These are phyloP conservation scores for Polypedilum vanderplanki DNA, from an alignment of 1,140 invertebrate species.

Conservation along the genomic window DNA sequence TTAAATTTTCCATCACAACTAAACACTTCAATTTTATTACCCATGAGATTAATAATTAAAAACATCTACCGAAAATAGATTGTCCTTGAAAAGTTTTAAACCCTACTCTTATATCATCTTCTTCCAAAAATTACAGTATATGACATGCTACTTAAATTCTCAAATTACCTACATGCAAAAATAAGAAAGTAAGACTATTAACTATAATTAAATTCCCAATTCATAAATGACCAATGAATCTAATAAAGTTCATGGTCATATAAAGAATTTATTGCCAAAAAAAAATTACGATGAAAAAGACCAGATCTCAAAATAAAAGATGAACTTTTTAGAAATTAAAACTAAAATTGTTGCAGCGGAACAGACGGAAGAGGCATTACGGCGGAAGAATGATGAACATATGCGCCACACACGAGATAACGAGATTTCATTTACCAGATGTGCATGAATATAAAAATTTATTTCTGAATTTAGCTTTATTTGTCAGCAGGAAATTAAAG, in stretches of 20 bases:
- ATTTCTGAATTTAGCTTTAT: neutral
- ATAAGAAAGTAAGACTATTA: too few relatives aligned
- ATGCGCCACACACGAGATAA: conserved; percentile 3
- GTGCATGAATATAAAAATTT: neutral
- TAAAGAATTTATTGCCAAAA: neutral
- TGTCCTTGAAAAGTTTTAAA: too few relatives aligned
- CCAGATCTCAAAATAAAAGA: neutral
- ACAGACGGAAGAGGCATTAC: conserved; percentile 9
- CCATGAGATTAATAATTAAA: too few relatives aligned
- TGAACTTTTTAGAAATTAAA: neutral
- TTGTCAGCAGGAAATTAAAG: neutral
- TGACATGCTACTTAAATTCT: too few relatives aligned
- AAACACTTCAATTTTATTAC: too few relatives aligned
- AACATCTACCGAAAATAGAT: too few relatives aligned
- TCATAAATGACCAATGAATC: too few relatives aligned
- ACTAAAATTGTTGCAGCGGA: neutral
- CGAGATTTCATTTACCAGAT: neutral
- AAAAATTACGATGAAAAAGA: neutral
- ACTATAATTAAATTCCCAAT: too few relatives aligned
- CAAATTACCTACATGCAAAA: too few relatives aligned
- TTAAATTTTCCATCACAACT: too few relatives aligned
- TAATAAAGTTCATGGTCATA: neutral
- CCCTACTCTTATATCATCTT: too few relatives aligned
- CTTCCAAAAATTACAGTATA: too few relatives aligned
- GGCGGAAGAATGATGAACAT: neutral